phyloP scores from a whole-genome alignment of 2,888 invertebrate species.

The Tortrix viridana region DNA sequence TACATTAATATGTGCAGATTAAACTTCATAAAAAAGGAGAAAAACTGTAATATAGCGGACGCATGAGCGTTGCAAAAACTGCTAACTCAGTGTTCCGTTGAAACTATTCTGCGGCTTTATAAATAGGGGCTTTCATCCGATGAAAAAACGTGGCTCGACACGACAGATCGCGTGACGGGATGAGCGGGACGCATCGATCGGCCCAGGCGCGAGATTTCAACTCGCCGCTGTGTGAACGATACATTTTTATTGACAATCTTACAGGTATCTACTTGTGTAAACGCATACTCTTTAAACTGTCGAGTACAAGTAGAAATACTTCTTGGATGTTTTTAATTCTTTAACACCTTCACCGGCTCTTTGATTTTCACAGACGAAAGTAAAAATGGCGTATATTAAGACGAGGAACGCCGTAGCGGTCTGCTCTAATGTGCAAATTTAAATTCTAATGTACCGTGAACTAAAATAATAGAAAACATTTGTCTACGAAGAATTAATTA shows the following conservation, averaged over 20 bases:
- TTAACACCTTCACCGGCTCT: too few species aligned
- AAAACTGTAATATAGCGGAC: constrained; percentile 54
- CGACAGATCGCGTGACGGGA: constrained; percentile 75
- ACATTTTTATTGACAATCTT: constrained; percentile 2
- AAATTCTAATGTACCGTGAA: too few species aligned
- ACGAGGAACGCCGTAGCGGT: too few species aligned
- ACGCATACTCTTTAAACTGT: too few species aligned
- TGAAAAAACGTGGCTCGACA: constrained; percentile 70
- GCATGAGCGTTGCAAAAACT: constrained; percentile 65
- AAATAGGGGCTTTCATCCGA: constrained; percentile 74
- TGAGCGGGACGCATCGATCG: constrained; percentile 61
- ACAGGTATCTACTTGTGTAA: too few species aligned
- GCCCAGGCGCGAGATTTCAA: constrained; percentile 43
- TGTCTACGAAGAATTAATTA: too few species aligned
- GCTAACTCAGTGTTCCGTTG: constrained; percentile 70
- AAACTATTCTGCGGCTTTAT: constrained; percentile 71
- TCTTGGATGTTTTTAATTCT: too few species aligned
- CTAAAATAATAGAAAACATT: too few species aligned
- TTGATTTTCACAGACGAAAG: too few species aligned
- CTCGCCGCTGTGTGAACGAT: constrained; percentile 31
- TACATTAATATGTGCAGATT: constrained; percentile 3
- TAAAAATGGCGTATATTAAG: too few species aligned
- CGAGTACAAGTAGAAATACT: too few species aligned
- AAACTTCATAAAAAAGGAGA: constrained; percentile 31
- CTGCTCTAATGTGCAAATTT: too few species aligned